phyloP scores from a whole-genome alignment of 2,888 invertebrate species.

The Escarpia spicata region DNA sequence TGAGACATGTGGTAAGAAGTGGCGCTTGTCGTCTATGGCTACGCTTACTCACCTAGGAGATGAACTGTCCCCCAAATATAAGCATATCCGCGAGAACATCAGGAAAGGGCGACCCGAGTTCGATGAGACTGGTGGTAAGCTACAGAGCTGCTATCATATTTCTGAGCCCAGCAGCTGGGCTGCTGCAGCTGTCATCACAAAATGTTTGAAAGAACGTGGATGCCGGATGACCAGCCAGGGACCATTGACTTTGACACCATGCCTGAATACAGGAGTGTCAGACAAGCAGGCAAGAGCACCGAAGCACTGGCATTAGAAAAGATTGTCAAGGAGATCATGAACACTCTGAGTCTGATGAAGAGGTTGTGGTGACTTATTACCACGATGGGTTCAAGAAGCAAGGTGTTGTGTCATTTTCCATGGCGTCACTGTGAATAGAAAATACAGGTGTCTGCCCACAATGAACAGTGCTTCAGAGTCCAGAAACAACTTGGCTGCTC shows the following conservation, averaged over 20 bases:
- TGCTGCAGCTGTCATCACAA: conserved; percentile 20
- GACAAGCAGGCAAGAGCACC: conserved; percentile 20
- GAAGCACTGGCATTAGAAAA: conserved; percentile 18
- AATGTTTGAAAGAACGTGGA: conserved; percentile 22
- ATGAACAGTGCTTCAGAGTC: background rate
- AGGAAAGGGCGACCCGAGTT: conserved; percentile 23
- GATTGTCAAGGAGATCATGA: conserved; percentile 27
- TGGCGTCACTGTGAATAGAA: conserved; percentile 18
- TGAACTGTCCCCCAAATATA: background rate
- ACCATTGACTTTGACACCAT: background rate
- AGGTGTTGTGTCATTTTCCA: conserved; percentile 7
- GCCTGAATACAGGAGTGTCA: background rate
- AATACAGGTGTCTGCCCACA: conserved; percentile 9
- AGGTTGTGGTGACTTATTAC: background rate
- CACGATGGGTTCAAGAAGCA: conserved; percentile 21
- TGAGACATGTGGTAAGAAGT: too few relatives aligned
- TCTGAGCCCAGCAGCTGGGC: background rate
- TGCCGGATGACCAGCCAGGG: background rate
- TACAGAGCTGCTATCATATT: conserved; percentile 17
- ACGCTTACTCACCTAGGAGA: too few relatives aligned
- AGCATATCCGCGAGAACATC: background rate
- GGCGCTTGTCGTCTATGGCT: too few relatives aligned
- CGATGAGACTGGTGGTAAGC: conserved; percentile 24
- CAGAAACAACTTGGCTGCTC: conserved; percentile 21
- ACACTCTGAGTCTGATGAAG: background rate